These are phyloP conservation scores for Pherbina coryleti DNA, from an alignment of 2,888 invertebrate species.

Conservation along the genomic window DNA sequence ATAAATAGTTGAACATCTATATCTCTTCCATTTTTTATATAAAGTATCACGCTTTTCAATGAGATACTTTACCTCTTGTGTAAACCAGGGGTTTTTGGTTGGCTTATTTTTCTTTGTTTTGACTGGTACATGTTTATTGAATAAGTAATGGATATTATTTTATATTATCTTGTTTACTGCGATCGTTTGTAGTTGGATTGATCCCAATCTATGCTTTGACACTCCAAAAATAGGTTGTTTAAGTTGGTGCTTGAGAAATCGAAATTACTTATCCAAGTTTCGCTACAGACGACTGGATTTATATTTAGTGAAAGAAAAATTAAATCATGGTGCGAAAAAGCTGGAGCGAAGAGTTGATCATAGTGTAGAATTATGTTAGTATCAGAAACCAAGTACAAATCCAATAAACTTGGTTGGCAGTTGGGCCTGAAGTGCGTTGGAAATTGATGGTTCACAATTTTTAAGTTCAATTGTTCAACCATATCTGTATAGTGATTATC, in stretches of 20 bases:
- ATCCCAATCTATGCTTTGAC: neutral
- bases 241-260: neutral
- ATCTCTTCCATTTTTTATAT: neutral
- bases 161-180: neutral
- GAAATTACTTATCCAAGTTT: neutral
- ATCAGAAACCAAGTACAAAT: constrained; percentile 1
- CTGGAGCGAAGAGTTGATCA: neutral
- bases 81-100: neutral
- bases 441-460: neutral
- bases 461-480: neutral
- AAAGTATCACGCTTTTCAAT: neutral
- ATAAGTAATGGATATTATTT: neutral
- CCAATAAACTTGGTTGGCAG: neutral
- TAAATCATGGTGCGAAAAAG: constrained; percentile 4
- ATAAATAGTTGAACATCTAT: neutral
- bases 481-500: neutral
- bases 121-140: neutral
- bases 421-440: neutral
- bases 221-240: neutral
- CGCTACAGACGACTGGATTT: neutral
- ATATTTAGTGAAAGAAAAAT: neutral
- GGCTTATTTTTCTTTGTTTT: neutral
- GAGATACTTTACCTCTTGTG: neutral
- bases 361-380: neutral
- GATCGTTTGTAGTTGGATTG: neutral